A percentile compares a stretch with the other conserved stretches of the same genome.
These are phyloP conservation scores for Phymorhynchus buccinoides DNA, from an alignment of 1,140 invertebrate genomes.

Conservation along the genomic window DNA sequence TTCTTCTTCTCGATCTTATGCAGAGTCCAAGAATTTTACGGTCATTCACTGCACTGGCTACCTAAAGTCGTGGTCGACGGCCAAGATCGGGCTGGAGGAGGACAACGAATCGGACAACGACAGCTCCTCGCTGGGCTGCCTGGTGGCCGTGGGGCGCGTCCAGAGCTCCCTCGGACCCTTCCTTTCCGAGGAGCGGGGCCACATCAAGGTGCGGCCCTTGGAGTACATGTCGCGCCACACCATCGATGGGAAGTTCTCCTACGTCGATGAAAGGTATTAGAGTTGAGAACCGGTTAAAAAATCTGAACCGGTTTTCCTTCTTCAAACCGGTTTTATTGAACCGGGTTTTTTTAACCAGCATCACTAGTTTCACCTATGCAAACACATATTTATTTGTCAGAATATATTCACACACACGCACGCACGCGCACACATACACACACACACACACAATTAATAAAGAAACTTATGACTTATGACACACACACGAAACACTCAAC, in stretches of 20 bases:
- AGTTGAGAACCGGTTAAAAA: too few relatives aligned
- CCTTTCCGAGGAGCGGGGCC: slow-evolving; percentile 38
- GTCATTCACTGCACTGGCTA: slow-evolving; percentile 93
- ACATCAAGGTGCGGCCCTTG: slow-evolving; percentile 73
- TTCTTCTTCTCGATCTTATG: too few relatives aligned
- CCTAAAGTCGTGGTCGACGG: slow-evolving; percentile 90
- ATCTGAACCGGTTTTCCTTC: too few relatives aligned
- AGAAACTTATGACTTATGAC: too few relatives aligned
- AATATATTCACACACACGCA: too few relatives aligned
- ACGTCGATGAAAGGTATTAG: slow-evolving; percentile 83
- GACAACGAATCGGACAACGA: slow-evolving; percentile 78
- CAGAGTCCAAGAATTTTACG: slow-evolving; percentile 83
- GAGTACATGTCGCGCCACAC: slow-evolving; percentile 81
- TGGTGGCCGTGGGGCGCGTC: slow-evolving; percentile 81
- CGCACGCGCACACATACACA: too few relatives aligned
- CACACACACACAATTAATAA: too few relatives aligned
- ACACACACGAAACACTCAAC: too few relatives aligned
- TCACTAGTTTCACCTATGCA: too few relatives aligned
- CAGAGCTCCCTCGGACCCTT: slow-evolving; percentile 73
- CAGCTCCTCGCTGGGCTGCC: slow-evolving; percentile 87
- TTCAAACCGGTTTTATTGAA: too few relatives aligned
- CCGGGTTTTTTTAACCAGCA: too few relatives aligned
- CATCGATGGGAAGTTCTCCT: slow-evolving; percentile 79
- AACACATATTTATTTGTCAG: too few relatives aligned
- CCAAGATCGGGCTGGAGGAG: slow-evolving; percentile 81